Evolutionary conservation across 2,888 invertebrate genomes (phyloP).

Genomic region (Drosophila subquinaria): DNA sequence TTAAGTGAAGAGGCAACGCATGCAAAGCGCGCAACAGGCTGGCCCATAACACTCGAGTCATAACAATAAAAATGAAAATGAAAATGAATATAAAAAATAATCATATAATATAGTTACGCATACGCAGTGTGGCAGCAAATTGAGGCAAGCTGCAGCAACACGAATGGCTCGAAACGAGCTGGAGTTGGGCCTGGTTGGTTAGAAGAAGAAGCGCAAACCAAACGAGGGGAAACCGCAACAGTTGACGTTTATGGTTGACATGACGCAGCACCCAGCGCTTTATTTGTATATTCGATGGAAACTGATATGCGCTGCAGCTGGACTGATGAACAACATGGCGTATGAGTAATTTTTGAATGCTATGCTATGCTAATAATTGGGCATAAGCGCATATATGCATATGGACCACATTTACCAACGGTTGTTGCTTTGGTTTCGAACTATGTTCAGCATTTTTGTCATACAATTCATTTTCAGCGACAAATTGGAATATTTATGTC

Average conservation of each 20-base stretch:
- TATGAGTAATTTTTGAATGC: constrained; percentile 54
- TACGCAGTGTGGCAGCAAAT: constrained; percentile 67
- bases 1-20: constrained; percentile 39
- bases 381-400: constrained; percentile 8
- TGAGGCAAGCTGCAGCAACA: constrained; percentile 52
- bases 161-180: constrained; percentile 37
- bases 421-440: constrained; percentile 21
- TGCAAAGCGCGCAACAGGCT: constrained; percentile 63
- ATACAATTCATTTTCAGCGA: constrained; percentile 38
- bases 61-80: constrained; percentile 74
- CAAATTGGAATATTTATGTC: constrained; percentile 47
- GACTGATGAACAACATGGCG: constrained; percentile 43
- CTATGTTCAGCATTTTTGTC: constrained; percentile 32
- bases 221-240: constrained; percentile 51
- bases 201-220: not conserved
- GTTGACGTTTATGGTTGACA: constrained; percentile 74
- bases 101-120: constrained; percentile 72
- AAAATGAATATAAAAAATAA: constrained; percentile 71
- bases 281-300: constrained; percentile 34
- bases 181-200: constrained; percentile 36
- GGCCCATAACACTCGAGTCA: constrained; percentile 58
- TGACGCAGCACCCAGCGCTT: constrained; percentile 36
- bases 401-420: constrained; percentile 28
- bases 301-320: constrained; percentile 59
- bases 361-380: constrained; percentile 56